Evolutionary conservation across 2,113 vertebrate species (phyloP).

Genomic region (Myrmecobius fasciatus): DNA sequence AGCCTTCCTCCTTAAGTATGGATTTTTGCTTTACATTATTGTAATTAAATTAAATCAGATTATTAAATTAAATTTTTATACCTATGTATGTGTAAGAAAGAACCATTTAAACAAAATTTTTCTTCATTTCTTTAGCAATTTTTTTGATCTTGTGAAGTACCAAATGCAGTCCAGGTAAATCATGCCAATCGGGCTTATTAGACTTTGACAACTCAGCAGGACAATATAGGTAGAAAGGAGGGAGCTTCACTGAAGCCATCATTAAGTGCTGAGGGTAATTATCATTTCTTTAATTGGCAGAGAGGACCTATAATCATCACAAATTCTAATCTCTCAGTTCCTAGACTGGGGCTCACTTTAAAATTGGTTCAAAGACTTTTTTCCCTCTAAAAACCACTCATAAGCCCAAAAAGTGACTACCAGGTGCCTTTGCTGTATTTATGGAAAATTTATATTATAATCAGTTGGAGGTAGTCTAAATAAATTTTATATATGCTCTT

Average conservation of each 20-base stretch:
- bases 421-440: conserved; percentile 2
- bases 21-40: conserved; percentile 35
- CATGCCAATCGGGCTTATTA: conserved; percentile 38
- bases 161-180: conserved; percentile 54
- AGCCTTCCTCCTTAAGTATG: conserved; percentile 60
- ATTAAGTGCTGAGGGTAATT: conserved; percentile 49
- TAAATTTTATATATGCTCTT: not conserved
- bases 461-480: conserved; percentile 21
- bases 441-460: not conserved
- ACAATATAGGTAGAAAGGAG: not conserved
- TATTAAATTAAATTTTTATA: conserved; percentile 58
- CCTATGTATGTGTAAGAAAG: too few relatives aligned
- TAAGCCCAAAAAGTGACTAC: conserved; percentile 3
- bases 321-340: conserved; percentile 44
- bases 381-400: conserved; percentile 24
- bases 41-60: conserved; percentile 28
- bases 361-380: conserved; percentile 47
- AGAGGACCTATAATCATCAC: conserved; percentile 45
- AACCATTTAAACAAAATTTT: conserved; percentile 52
- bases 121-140: conserved; percentile 64
- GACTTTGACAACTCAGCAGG: conserved; percentile 51
- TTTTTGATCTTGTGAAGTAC: conserved; percentile 26
- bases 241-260: not conserved
- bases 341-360: conserved; percentile 19
- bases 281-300: conserved; percentile 51